A percentile compares a stretch with the other conserved stretches of the same genome.
These are phyloP conservation scores for Notodonta dromedarius DNA, from an alignment of 2,888 invertebrate genomes.

Conservation along the genomic window DNA sequence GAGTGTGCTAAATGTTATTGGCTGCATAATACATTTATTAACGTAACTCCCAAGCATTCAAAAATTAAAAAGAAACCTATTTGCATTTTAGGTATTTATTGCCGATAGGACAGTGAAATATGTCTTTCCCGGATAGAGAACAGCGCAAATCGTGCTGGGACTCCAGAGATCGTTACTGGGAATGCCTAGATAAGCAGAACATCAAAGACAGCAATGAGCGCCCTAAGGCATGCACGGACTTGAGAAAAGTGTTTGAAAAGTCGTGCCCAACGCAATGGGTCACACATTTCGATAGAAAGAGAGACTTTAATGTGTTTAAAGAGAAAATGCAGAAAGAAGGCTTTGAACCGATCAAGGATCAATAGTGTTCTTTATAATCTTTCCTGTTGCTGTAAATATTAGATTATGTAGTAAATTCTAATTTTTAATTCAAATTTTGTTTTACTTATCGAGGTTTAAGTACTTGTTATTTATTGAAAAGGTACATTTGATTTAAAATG, in stretches of 20 bases:
- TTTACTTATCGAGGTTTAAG: conserved; percentile 28
- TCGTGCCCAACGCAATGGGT: conserved; percentile 95
- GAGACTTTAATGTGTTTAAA: conserved; percentile 94
- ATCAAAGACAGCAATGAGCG: conserved; percentile 83
- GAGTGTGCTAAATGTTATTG: conserved; percentile 25
- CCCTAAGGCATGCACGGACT: conserved; percentile 86
- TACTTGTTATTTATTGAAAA: not conserved
- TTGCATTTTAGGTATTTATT: conserved; percentile 68
- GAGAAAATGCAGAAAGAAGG: conserved; percentile 93
- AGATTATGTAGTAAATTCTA: conserved; percentile 67
- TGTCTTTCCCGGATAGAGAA: conserved; percentile 93
- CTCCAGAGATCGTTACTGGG: conserved; percentile 94
- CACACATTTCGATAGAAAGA: conserved; percentile 96
- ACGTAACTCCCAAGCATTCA: not conserved
- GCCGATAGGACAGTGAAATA: conserved; percentile 59
- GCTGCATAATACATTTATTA: not conserved
- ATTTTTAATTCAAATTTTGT: conserved; percentile 56
- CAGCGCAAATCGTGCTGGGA: conserved; percentile 93
- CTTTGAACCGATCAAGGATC: conserved; percentile 89
- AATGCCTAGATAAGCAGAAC: conserved; percentile 90
- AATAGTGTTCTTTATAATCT: conserved; percentile 50
- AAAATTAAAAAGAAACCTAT: conserved; percentile 27
- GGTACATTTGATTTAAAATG: not conserved
- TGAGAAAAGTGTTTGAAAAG: conserved; percentile 90
- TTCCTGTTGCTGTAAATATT: conserved; percentile 67